Conservation (phyloP, 2,797 vertebrate species). For the Stomatorhinus walkeri region DNA sequence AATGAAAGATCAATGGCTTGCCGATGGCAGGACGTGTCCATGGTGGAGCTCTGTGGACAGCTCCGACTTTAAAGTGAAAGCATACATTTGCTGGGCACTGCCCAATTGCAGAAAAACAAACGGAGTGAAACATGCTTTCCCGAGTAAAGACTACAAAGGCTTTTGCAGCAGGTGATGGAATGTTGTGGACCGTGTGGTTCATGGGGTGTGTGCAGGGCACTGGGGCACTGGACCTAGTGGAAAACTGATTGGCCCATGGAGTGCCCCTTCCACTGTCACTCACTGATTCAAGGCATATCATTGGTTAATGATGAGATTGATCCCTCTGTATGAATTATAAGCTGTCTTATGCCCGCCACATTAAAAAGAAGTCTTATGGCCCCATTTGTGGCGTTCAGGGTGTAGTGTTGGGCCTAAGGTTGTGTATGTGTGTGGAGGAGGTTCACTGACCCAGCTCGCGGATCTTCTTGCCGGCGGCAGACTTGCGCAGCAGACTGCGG, state of each 20-base stretch:
- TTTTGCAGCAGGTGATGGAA: neutral
- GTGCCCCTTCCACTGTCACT: neutral
- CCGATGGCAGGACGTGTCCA: neutral
- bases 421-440: neutral
- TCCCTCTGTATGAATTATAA: neutral
- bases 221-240: neutral
- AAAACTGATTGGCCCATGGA: neutral
- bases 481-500: conserved; percentile 79
- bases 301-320: neutral
- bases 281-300: neutral
- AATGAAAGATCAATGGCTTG: neutral
- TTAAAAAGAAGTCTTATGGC: neutral
- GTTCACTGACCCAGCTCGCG: conserved; percentile 73
- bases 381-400: neutral
- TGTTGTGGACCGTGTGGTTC: neutral
- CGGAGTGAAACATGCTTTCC: neutral
- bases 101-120: neutral
- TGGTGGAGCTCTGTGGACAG: too few species aligned
- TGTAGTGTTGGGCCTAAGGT: neutral
- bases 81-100: too few species aligned
- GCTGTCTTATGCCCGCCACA: neutral
- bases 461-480: conserved; percentile 79
- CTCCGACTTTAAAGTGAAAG: neutral
- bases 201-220: neutral
- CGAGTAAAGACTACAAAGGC: neutral